Conservation (phyloP, 2,113 vertebrate genomes). For the Spea multiplicata region DNA sequence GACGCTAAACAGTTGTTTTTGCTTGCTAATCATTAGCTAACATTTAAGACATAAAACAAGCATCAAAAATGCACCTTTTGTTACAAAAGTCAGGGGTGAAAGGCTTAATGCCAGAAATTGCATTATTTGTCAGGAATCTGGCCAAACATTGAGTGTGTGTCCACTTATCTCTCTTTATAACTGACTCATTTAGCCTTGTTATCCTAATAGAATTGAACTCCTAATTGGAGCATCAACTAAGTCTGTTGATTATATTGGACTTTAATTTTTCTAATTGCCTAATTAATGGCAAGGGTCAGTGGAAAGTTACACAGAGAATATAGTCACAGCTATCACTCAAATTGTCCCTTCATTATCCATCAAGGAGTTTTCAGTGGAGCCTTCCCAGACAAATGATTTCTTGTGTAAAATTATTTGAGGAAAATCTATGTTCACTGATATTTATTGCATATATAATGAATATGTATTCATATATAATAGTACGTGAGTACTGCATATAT, state of each 20-base stretch:
- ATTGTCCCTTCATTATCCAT: conserved; percentile 35
- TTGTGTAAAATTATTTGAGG: not conserved
- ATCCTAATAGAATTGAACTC: conserved; percentile 45
- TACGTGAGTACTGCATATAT: too few relatives aligned
- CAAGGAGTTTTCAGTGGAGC: conserved; percentile 19
- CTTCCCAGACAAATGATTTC: conserved; percentile 16
- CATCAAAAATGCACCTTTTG: conserved; percentile 2
- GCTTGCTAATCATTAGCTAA: conserved; percentile 5
- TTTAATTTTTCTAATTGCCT: conserved; percentile 49
- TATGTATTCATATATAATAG: too few relatives aligned
- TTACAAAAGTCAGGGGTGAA: conserved; percentile 33
- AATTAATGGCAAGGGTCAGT: conserved; percentile 41
- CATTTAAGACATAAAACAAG: not conserved
- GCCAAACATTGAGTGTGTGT: conserved; percentile 43
- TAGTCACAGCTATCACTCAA: conserved; percentile 33
- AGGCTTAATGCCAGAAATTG: conserved; percentile 38
- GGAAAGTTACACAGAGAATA: conserved; percentile 39
- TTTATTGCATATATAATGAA: not conserved
- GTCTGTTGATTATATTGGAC: conserved; percentile 46
- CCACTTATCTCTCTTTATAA: conserved; percentile 44
- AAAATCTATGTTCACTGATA: not conserved
- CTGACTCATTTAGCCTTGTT: conserved; percentile 44
- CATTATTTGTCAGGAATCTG: conserved; percentile 47
- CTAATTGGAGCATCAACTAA: conserved; percentile 44
- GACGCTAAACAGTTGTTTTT: conserved; percentile 6